phyloP scores from a whole-genome alignment of 2,888 invertebrate species.

The Andricus curvator region DNA sequence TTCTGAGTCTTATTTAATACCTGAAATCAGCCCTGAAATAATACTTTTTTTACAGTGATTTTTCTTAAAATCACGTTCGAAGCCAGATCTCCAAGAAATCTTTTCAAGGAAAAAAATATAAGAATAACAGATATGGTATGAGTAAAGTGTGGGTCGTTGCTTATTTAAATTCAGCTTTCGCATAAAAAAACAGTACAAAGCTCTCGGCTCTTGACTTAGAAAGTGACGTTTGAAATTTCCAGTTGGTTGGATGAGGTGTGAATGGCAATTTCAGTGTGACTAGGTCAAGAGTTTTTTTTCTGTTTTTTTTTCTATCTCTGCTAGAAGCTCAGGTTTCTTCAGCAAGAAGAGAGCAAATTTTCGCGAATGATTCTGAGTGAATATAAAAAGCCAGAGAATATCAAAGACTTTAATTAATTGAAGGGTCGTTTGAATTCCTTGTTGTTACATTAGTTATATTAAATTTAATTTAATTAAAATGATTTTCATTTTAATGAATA shows the following conservation, averaged over 20 bases:
- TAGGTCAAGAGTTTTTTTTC: slow-evolving; percentile 12
- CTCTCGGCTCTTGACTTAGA: slow-evolving; percentile 16
- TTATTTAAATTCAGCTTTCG: not conserved
- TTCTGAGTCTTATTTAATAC: no score
- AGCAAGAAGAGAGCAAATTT: not conserved
- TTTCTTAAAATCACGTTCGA: no score
- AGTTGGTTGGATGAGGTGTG: slow-evolving; percentile 22
- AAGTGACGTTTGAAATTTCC: slow-evolving; percentile 36
- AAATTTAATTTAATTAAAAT: not conserved
- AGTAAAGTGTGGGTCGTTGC: not conserved
- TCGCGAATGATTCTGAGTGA: not conserved
- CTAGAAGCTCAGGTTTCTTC: not conserved
- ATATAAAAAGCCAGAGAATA: not conserved
- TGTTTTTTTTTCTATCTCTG: slow-evolving; percentile 9
- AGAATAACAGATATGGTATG: not conserved
- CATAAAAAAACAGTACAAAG: not conserved
- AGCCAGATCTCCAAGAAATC: no score
- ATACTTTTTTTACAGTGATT: no score
- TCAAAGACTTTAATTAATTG: not conserved
- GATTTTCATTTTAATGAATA: not conserved
- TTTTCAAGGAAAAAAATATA: not conserved
- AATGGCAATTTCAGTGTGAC: slow-evolving; percentile 36
- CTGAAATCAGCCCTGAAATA: no score
- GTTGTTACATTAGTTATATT: not conserved
- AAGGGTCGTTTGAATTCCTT: not conserved